Base-by-base conservation (phyloP, 2,797 vertebrate genomes). In the Hapalemur alaotrensis region DNA sequence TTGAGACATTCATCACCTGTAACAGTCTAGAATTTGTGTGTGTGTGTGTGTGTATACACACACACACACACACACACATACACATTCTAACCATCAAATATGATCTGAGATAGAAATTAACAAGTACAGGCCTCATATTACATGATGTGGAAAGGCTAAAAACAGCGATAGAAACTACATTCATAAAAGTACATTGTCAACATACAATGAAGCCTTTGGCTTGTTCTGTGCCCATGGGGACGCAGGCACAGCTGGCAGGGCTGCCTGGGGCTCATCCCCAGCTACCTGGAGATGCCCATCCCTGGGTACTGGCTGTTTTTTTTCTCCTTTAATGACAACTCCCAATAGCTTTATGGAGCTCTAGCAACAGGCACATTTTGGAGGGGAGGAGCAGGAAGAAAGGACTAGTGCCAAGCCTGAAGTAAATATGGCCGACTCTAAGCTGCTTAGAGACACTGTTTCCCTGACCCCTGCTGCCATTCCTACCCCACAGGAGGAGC, bases 101-200 rank as follows among this genome's bases (percentile, higher is more conserved):
- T 98, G 98, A 99, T 98, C 98, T 98, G 99, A 94, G 98, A 98
- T 99, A 99, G 99, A 99, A 99, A 99, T 99, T 99, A 99, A 99
- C 98, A 98, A 98, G 97, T 98, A 99, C 98, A 96, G 98, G 98
- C 98, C 99, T 99, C 99, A 99, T 99, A 98, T 99, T 99, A 99
- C 97, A 99, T 99, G 98, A 99, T 97, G 98, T 98, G 99, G 98
- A 98, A 99, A 99, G 98, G 98, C 98, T 98, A 98, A 98, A 99
- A 98, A 98, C 98, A 98, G 98, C 96, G 97, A 98, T 98, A 99
- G 98, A 98, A 99, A 99, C 98, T 98, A 99, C 99, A 99, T 99
- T 99, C 98, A 99, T 99, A 98, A 99, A 99, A 99, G 99, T 99
- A 3, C 99, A 99, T 99, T 98, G 98, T 98, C 98, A 98, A 98